Evolutionary conservation across 1,140 invertebrate genomes (phyloP).

Genomic region (Drosophila lacertosa): DNA sequence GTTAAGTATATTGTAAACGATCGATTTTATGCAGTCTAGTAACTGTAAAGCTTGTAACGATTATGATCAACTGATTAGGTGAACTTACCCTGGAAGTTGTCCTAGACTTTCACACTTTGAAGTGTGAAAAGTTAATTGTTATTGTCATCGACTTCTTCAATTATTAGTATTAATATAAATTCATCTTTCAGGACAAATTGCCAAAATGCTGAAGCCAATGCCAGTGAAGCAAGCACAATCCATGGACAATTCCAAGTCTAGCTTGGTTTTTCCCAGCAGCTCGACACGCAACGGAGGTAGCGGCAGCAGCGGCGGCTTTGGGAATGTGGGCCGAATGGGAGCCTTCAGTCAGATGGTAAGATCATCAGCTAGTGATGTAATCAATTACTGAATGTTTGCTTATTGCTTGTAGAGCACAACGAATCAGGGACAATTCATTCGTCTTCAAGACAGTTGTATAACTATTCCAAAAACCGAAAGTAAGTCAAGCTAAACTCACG

Average conservation of each 20-base stretch:
- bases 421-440: slow-evolving; percentile 75
- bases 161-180: neutral
- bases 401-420: slow-evolving; percentile 43
- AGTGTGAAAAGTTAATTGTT: too few species aligned
- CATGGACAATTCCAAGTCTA: slow-evolving; percentile 51
- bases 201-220: slow-evolving; percentile 71
- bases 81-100: too few species aligned
- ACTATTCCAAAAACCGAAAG: slow-evolving; percentile 75
- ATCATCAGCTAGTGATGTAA: neutral
- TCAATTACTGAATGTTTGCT: neutral
- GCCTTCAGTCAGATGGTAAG: slow-evolving; percentile 78
- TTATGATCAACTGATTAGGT: too few species aligned
- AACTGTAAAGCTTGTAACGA: too few species aligned
- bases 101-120: too few species aligned
- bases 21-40: too few species aligned
- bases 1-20: too few species aligned
- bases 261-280: slow-evolving; percentile 54
- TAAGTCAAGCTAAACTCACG: slow-evolving; percentile 39
- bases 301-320: slow-evolving; percentile 43
- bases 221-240: slow-evolving; percentile 67
- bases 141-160: too few species aligned
- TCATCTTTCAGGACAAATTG: slow-evolving; percentile 67
- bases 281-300: slow-evolving; percentile 51
- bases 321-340: slow-evolving; percentile 67
- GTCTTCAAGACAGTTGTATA: slow-evolving; percentile 67